Percentiles rank a stretch among this genome's conserved stretches.
Evolutionary conservation across 2,888 invertebrate species (phyloP).

Genomic region (Digitonthophagus gazella): DNA sequence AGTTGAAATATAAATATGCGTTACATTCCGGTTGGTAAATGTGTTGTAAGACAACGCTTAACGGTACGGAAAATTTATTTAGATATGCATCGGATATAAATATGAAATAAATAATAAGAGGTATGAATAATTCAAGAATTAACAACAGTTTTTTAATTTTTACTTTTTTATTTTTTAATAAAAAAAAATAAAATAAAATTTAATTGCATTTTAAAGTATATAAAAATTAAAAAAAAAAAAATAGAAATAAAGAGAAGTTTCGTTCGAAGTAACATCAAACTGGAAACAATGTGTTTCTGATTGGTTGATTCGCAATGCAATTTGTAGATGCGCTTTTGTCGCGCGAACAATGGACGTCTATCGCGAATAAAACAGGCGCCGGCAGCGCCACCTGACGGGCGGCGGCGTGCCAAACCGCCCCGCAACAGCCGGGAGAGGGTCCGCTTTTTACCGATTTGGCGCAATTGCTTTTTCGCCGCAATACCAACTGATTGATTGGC

Average conservation of each 20-base stretch:
- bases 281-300: slow-evolving; percentile 51
- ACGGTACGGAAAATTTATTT: slow-evolving; percentile 19
- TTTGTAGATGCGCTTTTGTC: slow-evolving; percentile 52
- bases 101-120: slow-evolving; percentile 28
- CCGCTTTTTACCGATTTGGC: slow-evolving; percentile 7
- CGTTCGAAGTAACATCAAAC: slow-evolving; percentile 11
- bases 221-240: no score
- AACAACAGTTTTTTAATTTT: neutral
- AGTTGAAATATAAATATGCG: no score
- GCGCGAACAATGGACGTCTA: slow-evolving; percentile 47
- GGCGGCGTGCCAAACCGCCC: slow-evolving; percentile 1
- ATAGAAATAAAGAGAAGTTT: slow-evolving; percentile 2
- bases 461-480: slow-evolving; percentile 21
- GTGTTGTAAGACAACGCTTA: slow-evolving; percentile 3
- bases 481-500: slow-evolving; percentile 25
- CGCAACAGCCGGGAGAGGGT: neutral
- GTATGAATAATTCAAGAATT: slow-evolving; percentile 27
- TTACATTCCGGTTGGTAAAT: neutral
- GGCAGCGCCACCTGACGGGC: slow-evolving; percentile 14
- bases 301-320: slow-evolving; percentile 54
- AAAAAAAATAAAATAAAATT: neutral
- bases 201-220: no score
- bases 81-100: slow-evolving; percentile 26
- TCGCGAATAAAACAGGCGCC: slow-evolving; percentile 48
- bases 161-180: neutral